These are phyloP conservation scores for Agrochola lota DNA, from an alignment of 2,888 invertebrate genomes.

Conservation along the genomic window DNA sequence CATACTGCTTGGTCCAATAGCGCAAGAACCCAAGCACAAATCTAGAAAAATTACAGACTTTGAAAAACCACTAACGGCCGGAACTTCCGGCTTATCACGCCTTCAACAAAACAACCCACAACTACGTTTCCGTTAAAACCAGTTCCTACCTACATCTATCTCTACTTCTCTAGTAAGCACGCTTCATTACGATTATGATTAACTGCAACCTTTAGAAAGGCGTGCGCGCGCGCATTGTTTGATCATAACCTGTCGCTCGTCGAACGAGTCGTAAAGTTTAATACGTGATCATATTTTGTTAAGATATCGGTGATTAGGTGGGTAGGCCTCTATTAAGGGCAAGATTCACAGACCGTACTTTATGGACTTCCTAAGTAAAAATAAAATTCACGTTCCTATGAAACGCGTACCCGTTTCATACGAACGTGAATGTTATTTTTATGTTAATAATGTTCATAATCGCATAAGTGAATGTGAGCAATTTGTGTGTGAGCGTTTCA, in stretches of 20 bases:
- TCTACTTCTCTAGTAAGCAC: not conserved
- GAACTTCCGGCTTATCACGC: conserved; percentile 31
- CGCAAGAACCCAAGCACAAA: not conserved
- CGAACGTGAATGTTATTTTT: no score
- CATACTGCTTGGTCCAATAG: not conserved
- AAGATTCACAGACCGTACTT: not conserved
- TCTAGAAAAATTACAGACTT: conserved; percentile 7
- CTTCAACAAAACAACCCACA: conserved; percentile 3
- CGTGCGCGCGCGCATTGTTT: conserved; percentile 35
- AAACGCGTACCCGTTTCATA: not conserved
- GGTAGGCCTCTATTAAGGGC: not conserved
- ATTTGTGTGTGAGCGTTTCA: no score
- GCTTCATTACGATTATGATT: conserved; percentile 46
- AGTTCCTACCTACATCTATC: conserved; percentile 27
- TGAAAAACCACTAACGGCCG: not conserved
- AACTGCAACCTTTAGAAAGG: conserved; percentile 33
- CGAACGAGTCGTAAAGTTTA: conserved; percentile 47
- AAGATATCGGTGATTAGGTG: conserved; percentile 5
- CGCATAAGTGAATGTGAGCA: no score
- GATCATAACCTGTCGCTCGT: conserved; percentile 44
- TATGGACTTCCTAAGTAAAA: no score
- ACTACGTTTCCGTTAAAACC: conserved; percentile 23
- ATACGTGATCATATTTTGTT: conserved; percentile 31
- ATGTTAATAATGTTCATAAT: no score
- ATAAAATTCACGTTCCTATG: not conserved